Base-by-base conservation (phyloP, 35 echinoderm and acorn worm genomes). In the Strongylocentrotus purpuratus region DNA sequence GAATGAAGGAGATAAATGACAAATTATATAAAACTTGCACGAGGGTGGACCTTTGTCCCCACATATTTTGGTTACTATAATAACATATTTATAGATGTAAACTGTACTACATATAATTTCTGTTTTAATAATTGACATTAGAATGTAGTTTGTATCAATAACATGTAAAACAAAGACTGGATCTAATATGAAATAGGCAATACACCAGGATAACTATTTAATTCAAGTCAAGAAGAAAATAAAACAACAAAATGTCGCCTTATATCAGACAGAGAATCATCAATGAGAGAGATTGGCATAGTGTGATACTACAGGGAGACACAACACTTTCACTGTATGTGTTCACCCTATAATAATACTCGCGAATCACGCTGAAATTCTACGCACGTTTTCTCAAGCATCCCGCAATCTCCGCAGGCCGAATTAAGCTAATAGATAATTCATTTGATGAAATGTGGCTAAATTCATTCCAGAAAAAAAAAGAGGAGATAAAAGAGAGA, bases 341-440 rank as follows among this genome's bases (percentile, higher is more conserved):
- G 65, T 78, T 78, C 65, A 8, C 65, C 4, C 65, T 78, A n/a
- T 78, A 78, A 78, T 78, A 78, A 78, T 78, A 78, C 65, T n/a
- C 65, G n/a, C n/a, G 12, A 89, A 46, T 89, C 33, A 31, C 87
- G 33, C 33, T 46, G 33, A 28, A 45, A 89, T 89, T 33, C 87
- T 18, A 31, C 87, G 87, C 87, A 89, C 87, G 87, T 89, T 89
- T 41, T 46, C 15, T 10, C 33, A 33, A 89, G 32, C 32, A 89
- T 89, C 14, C 87, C 87, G 87, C 87, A 89, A 89, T 89, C 87
- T 45, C 87, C 87, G 87, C 87, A 46, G 87, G 87, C 87, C 45
- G 45, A 89, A 89, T 89, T 89, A 89, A 89, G 87, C 87, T 89
- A 89, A 89, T 89, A 89, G 87, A 89, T 89, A 89, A 89, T 89